phyloP scores from a whole-genome alignment of 2,113 vertebrate genomes.

The Sinocyclocheilus maitianheensis region DNA sequence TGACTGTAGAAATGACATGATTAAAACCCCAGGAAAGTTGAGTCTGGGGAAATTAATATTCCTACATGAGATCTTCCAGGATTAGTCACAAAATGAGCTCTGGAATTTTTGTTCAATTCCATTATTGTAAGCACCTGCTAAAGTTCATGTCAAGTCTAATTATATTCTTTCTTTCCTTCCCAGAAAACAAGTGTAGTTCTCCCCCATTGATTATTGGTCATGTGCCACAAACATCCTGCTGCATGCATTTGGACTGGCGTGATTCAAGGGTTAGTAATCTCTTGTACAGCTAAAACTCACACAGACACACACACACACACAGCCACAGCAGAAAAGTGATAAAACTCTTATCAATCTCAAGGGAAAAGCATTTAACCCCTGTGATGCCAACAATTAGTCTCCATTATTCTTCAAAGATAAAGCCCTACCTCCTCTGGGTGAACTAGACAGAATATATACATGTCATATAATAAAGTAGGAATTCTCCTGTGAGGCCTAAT shows the following conservation, averaged over 20 bases:
- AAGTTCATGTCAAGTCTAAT: constrained; percentile 1
- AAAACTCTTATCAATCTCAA: constrained; percentile 15
- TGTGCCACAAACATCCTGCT: not conserved
- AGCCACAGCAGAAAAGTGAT: not conserved
- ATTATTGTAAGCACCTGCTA: constrained; percentile 16
- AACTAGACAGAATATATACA: not conserved
- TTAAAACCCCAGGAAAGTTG: not conserved
- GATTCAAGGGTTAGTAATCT: not conserved
- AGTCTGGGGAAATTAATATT: not conserved
- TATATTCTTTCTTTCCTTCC: not conserved
- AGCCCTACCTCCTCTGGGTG: not conserved
- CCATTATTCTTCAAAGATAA: not conserved
- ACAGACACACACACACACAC: not conserved
- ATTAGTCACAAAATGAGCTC: not conserved
- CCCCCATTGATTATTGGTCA: not conserved
- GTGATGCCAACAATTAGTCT: not conserved
- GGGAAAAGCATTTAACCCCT: not conserved
- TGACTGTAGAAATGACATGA: not conserved
- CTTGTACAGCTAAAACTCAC: no score
- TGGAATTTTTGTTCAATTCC: not conserved
- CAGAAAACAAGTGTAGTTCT: not conserved
- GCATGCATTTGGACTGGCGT: not conserved
- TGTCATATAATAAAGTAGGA: not conserved
- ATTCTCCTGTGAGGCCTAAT: not conserved
- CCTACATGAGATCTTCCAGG: not conserved